Conservation (phyloP, 2,888 invertebrate species). For the Epirrhoe alternata region DNA sequence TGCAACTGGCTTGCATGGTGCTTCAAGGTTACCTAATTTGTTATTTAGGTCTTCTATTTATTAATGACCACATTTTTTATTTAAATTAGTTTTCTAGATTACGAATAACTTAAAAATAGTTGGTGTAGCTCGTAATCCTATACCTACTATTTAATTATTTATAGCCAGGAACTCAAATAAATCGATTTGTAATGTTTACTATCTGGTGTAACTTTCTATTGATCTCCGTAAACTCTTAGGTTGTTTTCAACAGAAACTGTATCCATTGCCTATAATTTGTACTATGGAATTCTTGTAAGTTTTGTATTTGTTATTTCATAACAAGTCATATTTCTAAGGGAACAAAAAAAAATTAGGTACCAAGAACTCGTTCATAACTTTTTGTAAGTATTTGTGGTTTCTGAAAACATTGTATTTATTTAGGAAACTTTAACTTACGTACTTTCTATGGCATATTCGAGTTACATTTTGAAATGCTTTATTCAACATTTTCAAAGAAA, state of each 20-base stretch:
- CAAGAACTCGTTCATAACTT: neutral
- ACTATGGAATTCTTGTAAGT: neutral
- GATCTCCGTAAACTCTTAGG: neutral
- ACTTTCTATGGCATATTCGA: neutral
- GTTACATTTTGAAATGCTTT: neutral
- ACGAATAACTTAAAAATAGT: too few relatives aligned
- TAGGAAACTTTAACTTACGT: neutral
- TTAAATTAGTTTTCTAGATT: too few relatives aligned
- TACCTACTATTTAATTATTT: neutral
- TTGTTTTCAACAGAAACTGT: neutral
- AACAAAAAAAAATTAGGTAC: too few relatives aligned
- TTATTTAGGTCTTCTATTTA: constrained; percentile 51
- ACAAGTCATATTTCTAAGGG: too few relatives aligned
- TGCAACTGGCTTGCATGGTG: constrained; percentile 62
- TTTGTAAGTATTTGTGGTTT: neutral
- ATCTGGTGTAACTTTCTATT: neutral
- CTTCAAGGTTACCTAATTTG: constrained; percentile 59
- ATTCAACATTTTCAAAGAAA: too few relatives aligned
- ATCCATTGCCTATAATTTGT: neutral
- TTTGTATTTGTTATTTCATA: neutral
- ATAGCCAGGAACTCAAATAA: neutral
- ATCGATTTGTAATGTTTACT: neutral
- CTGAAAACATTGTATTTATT: neutral
- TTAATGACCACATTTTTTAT: constrained; percentile 1
- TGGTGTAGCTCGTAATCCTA: too few relatives aligned